A percentile compares a stretch with the other conserved stretches of the same genome.
Conservation (phyloP, 2,888 invertebrate genomes). For the Drosophila siamana region DNA sequence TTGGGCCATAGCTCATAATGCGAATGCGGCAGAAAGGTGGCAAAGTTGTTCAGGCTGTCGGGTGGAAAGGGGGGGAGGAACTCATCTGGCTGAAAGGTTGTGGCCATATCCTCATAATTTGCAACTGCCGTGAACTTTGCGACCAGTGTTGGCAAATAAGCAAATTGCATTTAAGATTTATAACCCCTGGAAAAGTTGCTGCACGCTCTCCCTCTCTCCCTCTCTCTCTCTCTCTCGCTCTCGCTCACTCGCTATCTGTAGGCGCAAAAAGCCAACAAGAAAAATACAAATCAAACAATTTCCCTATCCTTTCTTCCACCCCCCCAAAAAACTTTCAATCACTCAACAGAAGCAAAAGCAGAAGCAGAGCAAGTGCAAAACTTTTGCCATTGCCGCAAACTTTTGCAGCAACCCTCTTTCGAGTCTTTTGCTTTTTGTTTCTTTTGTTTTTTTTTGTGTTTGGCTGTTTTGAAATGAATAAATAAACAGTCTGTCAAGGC, state of each 20-base stretch:
- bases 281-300: constrained; percentile 36
- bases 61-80: background rate
- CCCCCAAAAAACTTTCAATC: constrained; percentile 27
- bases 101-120: constrained; percentile 8
- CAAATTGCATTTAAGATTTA: constrained; percentile 77
- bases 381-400: constrained; percentile 33
- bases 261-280: constrained; percentile 1
- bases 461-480: constrained; percentile 42
- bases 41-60: too few relatives aligned
- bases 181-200: constrained; percentile 33
- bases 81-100: constrained; percentile 6
- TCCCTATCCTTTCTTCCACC: background rate
- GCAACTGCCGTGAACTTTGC: background rate
- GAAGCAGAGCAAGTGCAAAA: constrained; percentile 6
- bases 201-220: too few relatives aligned
- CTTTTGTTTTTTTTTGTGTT: background rate
- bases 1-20: constrained; percentile 4
- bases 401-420: constrained; percentile 38
- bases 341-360: constrained; percentile 25
- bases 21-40: background rate
- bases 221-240: too few relatives aligned
- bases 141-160: constrained; percentile 19
- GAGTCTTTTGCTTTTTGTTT: too few relatives aligned
- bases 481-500: constrained; percentile 46
- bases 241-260: background rate